A percentile compares a stretch with the other conserved stretches of the same genome.
Conservation (phyloP, 2,888 invertebrate genomes). For the Silvanus unidentatus region DNA sequence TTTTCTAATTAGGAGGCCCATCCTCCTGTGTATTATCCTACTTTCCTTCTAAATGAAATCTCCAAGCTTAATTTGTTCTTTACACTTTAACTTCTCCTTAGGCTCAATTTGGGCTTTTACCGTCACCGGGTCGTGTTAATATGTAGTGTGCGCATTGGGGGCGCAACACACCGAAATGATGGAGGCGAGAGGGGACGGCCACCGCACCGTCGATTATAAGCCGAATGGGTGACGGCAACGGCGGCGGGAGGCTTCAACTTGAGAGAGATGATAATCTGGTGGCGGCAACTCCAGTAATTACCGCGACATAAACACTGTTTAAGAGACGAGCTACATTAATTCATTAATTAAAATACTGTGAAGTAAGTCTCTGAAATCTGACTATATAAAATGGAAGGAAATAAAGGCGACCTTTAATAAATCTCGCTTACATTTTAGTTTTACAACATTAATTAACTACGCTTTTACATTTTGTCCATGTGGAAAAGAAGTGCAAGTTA, state of each 20-base stretch:
- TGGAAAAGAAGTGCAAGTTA: no score
- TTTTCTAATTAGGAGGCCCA: conserved; percentile 34
- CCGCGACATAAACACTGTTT: conserved; percentile 49
- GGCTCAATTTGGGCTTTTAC: conserved; percentile 40
- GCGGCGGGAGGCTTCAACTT: no score
- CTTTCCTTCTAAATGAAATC: conserved; percentile 21
- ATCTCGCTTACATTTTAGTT: neutral
- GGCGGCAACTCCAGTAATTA: conserved; percentile 47
- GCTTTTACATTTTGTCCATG: no score
- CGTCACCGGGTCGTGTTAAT: conserved; percentile 12
- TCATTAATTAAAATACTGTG: conserved; percentile 48
- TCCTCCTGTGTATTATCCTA: conserved; percentile 10
- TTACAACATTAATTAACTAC: neutral
- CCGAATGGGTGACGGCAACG: no score
- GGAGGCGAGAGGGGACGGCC: neutral
- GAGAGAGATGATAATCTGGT: conserved; percentile 30
- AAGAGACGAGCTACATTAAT: conserved; percentile 49
- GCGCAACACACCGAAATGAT: conserved; percentile 3
- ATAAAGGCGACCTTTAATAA: neutral
- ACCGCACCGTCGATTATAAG: neutral
- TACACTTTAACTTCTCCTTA: conserved; percentile 39
- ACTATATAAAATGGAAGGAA: conserved; percentile 8
- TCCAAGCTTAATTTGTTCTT: conserved; percentile 31
- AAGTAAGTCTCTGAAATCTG: conserved; percentile 26
- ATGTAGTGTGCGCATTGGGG: conserved; percentile 6